A percentile compares a stretch with the other conserved stretches of the same genome.
phyloP scores from a whole-genome alignment of 2,113 vertebrate species.

The Ailuropoda melanoleuca region DNA sequence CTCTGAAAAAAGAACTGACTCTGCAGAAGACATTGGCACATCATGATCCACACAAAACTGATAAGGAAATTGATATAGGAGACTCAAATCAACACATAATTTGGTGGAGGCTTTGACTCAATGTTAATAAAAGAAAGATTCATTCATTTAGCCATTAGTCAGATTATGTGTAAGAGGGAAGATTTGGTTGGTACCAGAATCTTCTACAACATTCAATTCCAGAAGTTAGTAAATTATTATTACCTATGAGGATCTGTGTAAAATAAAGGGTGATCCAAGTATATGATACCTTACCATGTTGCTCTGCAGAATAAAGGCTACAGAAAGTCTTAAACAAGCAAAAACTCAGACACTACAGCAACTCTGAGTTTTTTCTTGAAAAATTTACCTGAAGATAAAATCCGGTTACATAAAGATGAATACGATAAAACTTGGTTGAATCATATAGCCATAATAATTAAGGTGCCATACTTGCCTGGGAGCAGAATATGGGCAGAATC shows the following conservation, averaged over 20 bases:
- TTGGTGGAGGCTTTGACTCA: background rate
- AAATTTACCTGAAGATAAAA: background rate
- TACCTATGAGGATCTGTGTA: background rate
- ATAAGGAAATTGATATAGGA: background rate
- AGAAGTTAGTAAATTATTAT: background rate
- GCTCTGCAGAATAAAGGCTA: background rate
- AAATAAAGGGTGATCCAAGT: background rate
- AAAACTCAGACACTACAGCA: background rate
- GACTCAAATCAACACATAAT: background rate
- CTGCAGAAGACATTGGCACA: background rate
- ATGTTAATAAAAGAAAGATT: background rate
- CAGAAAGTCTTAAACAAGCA: background rate
- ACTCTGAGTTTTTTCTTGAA: background rate
- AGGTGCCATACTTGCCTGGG: background rate
- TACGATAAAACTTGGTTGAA: background rate
- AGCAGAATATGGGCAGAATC: background rate
- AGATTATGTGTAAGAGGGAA: background rate
- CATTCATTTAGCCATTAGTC: background rate
- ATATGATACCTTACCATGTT: background rate
- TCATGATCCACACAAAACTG: background rate
- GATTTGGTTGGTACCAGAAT: background rate
- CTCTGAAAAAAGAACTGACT: background rate
- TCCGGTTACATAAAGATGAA: background rate
- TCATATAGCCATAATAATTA: background rate
- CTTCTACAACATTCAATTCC: background rate